Base-by-base conservation (phyloP, 35 echinoderm and acorn worm genomes). In the Anneissia japonica region DNA sequence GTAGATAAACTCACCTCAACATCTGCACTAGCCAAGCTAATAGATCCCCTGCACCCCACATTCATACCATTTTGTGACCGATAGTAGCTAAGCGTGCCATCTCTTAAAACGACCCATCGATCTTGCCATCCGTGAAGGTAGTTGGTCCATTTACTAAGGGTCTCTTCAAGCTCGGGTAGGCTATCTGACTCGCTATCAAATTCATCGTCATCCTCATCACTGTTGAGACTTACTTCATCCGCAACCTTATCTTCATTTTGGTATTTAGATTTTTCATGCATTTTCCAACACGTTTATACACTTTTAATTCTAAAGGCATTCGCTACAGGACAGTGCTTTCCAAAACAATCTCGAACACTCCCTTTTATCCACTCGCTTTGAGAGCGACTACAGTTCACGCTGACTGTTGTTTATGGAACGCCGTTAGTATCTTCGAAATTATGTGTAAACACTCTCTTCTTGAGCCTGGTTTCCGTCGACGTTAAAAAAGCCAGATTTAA, bases 121-220 rank as follows among this genome's bases (percentile, higher is more conserved):
- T 97, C 92, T 55, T 97, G 95, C 95, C 95, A 97, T n/a, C 95
- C 95, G 33, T 97, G 95, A 32, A 97, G 84, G 75, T 97, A 97
- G 74, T 97, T 97, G n/a, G 95, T 97, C 95, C 95, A 97, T 84
- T 97, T 97, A 76, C 91, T 93, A 17, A 97, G 80, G 41, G 89
- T 93, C 30, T 93, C 89, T 86, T 97, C 91, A 26, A 93, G 82
- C 85, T 97, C 95, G 31, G 75, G 84, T 28, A 84, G 84, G 43
- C 81, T 83, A 72, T 76, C 74, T 33, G 72, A 82, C 43, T 81
- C 81, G 32, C 30, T 75, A 30, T 32, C 82, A 35, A 73, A 76
- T 21, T 79, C 81, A 34, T 89, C 81, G 32, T 64, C 46, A 21
- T 91, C 95, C 23, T 97, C 94, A 29, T 91, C 90, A 34, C 51